These are phyloP conservation scores for Dufourea novaeangliae DNA, from an alignment of 1,140 invertebrate genomes.

Conservation along the genomic window DNA sequence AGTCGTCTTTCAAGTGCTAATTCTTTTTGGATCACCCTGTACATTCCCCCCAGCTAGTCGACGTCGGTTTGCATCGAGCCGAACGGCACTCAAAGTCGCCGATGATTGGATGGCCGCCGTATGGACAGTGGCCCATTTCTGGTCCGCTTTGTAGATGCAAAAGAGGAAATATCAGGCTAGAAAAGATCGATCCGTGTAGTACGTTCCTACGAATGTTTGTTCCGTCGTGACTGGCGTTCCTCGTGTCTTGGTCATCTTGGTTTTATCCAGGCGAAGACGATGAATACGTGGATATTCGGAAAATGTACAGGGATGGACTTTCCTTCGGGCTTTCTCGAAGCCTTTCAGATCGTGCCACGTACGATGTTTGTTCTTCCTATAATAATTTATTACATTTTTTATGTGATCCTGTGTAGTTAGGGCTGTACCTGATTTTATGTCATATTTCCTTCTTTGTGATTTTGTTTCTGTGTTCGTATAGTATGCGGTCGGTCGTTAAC, in stretches of 20 bases:
- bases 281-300: slow-evolving; percentile 20
- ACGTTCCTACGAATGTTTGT: slow-evolving; percentile 19
- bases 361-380: too few species aligned
- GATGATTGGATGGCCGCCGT: neutral
- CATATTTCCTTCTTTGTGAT: too few species aligned
- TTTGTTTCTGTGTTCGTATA: too few species aligned
- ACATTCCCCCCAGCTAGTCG: too few species aligned
- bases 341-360: slow-evolving; percentile 23
- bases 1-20: too few species aligned
- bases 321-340: neutral
- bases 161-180: neutral
- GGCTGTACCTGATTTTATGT: too few species aligned
- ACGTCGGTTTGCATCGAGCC: neutral
- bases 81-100: neutral
- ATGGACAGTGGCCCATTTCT: neutral
- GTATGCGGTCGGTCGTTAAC: too few species aligned
- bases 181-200: neutral
- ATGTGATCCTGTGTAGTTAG: too few species aligned
- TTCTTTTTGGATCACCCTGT: too few species aligned
- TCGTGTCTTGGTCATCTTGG: too few species aligned
- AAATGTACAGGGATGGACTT: neutral
- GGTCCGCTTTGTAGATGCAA: too few species aligned
- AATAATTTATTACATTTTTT: too few species aligned
- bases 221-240: neutral
- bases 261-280: neutral